phyloP scores from a whole-genome alignment of 2,797 vertebrate species.

The Pristis pectinata region DNA sequence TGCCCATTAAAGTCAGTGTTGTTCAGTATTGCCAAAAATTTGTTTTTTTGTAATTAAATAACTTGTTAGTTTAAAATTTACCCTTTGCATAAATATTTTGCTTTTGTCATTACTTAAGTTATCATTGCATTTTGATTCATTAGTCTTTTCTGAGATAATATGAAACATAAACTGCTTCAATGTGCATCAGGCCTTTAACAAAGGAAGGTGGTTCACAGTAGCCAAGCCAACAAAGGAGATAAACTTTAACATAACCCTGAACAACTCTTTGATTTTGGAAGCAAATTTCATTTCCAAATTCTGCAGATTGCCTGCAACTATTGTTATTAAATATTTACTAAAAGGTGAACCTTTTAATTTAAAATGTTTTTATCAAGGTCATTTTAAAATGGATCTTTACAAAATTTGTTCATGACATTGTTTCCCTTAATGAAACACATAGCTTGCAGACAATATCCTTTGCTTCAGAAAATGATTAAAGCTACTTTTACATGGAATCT shows the following conservation, averaged over 20 bases:
- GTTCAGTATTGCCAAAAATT: not conserved
- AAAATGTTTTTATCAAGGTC: not conserved
- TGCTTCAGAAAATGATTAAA: not conserved
- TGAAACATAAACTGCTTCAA: not conserved
- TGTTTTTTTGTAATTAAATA: not conserved
- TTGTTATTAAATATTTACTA: too few relatives aligned
- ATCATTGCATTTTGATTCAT: not conserved
- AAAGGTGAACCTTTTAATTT: not conserved
- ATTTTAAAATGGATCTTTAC: not conserved
- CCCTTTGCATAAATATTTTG: not conserved
- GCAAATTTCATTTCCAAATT: not conserved
- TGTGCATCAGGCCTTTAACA: not conserved
- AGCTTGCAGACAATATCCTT: not conserved
- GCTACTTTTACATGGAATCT: not conserved
- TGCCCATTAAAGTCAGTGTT: not conserved
- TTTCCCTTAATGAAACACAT: not conserved
- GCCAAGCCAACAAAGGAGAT: not conserved
- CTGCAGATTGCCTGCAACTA: not conserved
- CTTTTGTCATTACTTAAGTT: not conserved
- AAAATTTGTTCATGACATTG: not conserved
- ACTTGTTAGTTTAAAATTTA: not conserved
- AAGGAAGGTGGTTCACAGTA: not conserved
- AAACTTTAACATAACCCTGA: not conserved
- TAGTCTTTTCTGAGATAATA: not conserved
- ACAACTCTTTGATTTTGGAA: not conserved